A percentile compares a stretch with the other conserved stretches of the same genome.
Conservation (phyloP, 2,797 vertebrate genomes). For the Micrastur ruficollis region DNA sequence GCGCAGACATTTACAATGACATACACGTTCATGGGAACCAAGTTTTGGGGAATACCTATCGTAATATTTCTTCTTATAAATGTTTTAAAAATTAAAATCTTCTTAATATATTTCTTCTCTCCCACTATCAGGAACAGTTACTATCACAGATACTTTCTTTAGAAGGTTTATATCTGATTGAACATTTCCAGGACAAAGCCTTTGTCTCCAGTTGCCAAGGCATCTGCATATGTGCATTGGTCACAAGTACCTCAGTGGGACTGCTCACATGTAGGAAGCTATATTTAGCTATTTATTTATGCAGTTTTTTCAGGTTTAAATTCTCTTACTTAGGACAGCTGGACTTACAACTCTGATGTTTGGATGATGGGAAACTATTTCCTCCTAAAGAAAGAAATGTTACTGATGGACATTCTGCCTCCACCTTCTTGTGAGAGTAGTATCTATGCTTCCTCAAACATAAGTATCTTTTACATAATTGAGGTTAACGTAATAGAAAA, state of each 20-base stretch:
- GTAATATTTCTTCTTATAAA: not conserved
- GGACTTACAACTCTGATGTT: not conserved
- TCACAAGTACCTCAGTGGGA: not conserved
- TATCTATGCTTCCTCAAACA: not conserved
- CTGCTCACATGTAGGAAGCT: not conserved
- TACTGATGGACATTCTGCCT: not conserved
- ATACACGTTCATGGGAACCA: rapidly evolving
- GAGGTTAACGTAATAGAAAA: not conserved
- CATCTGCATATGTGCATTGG: not conserved
- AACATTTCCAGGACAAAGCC: not conserved
- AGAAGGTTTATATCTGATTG: not conserved
- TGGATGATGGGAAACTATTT: not conserved
- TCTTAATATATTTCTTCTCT: not conserved
- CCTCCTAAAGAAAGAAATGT: not conserved
- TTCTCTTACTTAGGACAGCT: not conserved
- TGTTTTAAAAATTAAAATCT: not conserved
- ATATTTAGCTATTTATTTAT: not conserved
- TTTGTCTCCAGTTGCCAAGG: not conserved
- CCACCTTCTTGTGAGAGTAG: not conserved
- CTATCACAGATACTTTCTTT: not conserved
- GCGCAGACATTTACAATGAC: not conserved
- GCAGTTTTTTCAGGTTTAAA: not conserved
- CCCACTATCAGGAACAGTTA: not conserved
- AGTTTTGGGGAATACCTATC: not conserved
- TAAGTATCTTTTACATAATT: not conserved